A percentile compares a stretch with the other conserved stretches of the same genome.
Evolutionary conservation across 2,797 vertebrate genomes (phyloP).

Genomic region (Pygocentrus nattereri): DNA sequence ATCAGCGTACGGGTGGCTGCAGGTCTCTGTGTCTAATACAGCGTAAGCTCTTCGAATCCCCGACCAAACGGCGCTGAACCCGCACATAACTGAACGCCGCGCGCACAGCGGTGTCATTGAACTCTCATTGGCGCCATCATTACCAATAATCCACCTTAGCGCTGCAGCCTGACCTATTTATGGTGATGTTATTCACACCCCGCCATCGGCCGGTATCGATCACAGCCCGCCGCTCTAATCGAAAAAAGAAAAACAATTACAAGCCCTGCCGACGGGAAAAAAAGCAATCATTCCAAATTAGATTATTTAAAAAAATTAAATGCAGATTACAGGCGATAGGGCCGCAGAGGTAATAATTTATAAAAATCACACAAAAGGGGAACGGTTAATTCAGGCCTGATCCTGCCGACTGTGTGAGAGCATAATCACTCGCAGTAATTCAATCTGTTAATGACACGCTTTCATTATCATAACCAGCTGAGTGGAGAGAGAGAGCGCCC

Average conservation of each 20-base stretch:
- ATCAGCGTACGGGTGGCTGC: constrained; percentile 44
- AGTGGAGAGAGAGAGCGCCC: background rate
- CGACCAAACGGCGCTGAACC: background rate
- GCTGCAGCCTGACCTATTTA: constrained; percentile 79
- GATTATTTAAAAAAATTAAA: constrained; percentile 69
- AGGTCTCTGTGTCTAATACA: constrained; percentile 36
- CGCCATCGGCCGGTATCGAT: constrained; percentile 84
- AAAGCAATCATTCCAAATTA: constrained; percentile 80
- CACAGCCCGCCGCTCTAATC: constrained; percentile 83
- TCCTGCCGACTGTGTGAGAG: constrained; percentile 8
- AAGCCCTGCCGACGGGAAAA: constrained; percentile 77
- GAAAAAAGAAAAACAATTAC: constrained; percentile 91
- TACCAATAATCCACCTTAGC: constrained; percentile 78
- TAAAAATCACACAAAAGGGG: constrained; percentile 60
- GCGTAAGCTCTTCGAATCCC: constrained; percentile 36
- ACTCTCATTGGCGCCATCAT: constrained; percentile 85
- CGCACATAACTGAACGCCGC: constrained; percentile 12
- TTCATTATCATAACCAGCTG: constrained; percentile 26
- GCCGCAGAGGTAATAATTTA: constrained; percentile 87
- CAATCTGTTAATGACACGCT: constrained; percentile 51
- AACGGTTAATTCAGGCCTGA: constrained; percentile 29
- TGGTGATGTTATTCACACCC: constrained; percentile 84
- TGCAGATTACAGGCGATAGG: constrained; percentile 84
- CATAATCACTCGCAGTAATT: constrained; percentile 48
- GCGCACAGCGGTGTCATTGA: constrained; percentile 80